Base-by-base conservation (phyloP, 2,888 invertebrate genomes). In the Drosophila incognita region DNA sequence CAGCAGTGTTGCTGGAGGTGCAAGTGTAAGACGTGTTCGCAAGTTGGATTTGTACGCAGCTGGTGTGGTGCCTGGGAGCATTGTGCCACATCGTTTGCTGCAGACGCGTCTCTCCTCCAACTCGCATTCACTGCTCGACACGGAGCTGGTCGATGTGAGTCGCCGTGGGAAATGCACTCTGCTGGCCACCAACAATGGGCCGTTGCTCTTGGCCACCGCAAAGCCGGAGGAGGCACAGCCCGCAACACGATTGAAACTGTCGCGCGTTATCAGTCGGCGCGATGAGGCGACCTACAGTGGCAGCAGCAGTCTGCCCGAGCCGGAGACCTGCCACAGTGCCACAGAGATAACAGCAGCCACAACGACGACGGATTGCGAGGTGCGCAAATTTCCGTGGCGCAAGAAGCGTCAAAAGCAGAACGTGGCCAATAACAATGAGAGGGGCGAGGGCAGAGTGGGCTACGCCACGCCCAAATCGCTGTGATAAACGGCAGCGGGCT, bases 261-360 rank as follows among this genome's bases (percentile, higher is more conserved):
- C 91, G 24, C 87, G 92, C n/a, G 91, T 91, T 24, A 91, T 91
- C 31, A 91, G 84, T 40, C 83, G 92, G 0, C 75, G 91, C 1
- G 85, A 91, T 29, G 85, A 89, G 53, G 48, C 75, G 10, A 42
- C 76, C 15, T 70, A 74, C 70, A 85, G 65, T 6, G 88, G 89
- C 67, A 84, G 84, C 53, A 63, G 83, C 48, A 84, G 89, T 35
- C 61, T 89, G 49, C 82, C 89, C 51, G 83, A 84, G 31, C 74
- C 68, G 51, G 83, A 89, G 31, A 67, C 75, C 15, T 51, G 67
- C 42, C 60, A 58, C 62, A 54, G 52, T 58, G 24, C 10, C 36
- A 36, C 61, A 5, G 49, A 31, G 24, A 57, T 31, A 46, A 33
- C 52, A 27, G n/a, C 48, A 15, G n/a, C 48, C 13, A n/a, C 29